A percentile compares a stretch with the other conserved stretches of the same genome.
Evolutionary conservation across 2,797 vertebrate species (phyloP).

Genomic region (Chrosomus eos): DNA sequence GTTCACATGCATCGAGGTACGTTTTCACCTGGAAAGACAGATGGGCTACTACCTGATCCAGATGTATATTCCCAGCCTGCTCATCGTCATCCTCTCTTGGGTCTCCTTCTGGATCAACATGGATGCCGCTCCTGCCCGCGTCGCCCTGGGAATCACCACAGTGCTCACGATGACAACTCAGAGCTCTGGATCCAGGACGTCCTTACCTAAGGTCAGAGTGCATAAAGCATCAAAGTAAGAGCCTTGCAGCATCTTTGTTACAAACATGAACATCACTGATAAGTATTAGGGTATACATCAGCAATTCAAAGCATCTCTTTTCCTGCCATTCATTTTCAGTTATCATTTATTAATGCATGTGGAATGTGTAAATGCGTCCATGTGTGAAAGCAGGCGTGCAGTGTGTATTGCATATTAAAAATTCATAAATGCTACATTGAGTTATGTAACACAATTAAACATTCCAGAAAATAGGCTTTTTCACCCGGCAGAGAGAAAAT

Average conservation of each 20-base stretch:
- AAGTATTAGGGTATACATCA: background rate
- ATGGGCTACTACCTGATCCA: constrained; percentile 99
- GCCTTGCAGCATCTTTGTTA: background rate
- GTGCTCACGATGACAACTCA: constrained; percentile 98
- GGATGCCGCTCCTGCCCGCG: constrained; percentile 94
- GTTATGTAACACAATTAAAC: constrained; percentile 47
- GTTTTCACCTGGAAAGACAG: constrained; percentile 95
- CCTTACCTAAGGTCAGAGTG: constrained; percentile 87
- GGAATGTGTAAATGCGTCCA: constrained; percentile 32
- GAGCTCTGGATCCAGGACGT: constrained; percentile 94
- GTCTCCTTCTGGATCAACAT: constrained; percentile 99
- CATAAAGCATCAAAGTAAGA: background rate
- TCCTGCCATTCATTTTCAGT: constrained; percentile 33
- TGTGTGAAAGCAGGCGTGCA: constrained; percentile 43
- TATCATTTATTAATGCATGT: constrained; percentile 44
- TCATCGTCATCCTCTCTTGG: constrained; percentile 97
- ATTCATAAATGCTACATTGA: constrained; percentile 39
- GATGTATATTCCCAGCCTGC: constrained; percentile 96
- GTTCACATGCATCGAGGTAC: constrained; percentile 95
- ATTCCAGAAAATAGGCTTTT: constrained; percentile 21
- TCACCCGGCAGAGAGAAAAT: constrained; percentile 29
- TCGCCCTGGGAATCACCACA: constrained; percentile 94
- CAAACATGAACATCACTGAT: background rate
- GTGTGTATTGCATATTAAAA: constrained; percentile 70
- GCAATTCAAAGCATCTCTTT: background rate